Base-by-base conservation (phyloP, 1,140 invertebrate genomes). In the Zeugodacus cucurbitae region DNA sequence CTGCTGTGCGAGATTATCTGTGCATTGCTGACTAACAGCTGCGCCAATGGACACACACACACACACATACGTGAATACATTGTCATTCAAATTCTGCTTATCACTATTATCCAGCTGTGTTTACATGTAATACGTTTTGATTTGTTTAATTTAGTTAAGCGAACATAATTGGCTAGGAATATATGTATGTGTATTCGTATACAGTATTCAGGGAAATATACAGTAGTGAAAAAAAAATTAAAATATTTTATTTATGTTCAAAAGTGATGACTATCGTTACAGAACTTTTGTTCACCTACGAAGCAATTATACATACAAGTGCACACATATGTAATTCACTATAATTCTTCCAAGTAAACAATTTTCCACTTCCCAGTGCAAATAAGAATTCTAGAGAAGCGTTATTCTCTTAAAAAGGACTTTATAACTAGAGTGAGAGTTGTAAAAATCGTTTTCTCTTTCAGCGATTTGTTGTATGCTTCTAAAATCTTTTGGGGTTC, bases 61-160 rank as follows among this genome's bases (percentile, higher is more conserved):
- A 62, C 10, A 62, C n/a, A 26, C 1, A 62, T 26, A n/a, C n/a
- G 6, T n/a, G 11, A 0, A 54, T 17, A 3, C 20, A 54, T 54
- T 54, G 48, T 20, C 48, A 54, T 54, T 54, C 48, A 54, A 54
- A 54, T 86, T 20, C 29, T 37, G 32, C n/a, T 82, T 8, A 44
- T 20, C 26, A 22, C 44, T 54, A n/a, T n/a, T 54, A 54, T 20
- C 44, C 82, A 26, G 11, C 29, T 86, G 44, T 54, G 41, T 20
- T 26, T 48, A 64, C 22, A 34, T 44, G 57, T 64, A 87, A 87
- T 87, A 58, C 17, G 58, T 64, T 87, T 64, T 87, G 86, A 87
- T 87, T 64, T 59, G 58, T 22, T 87, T 87, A 87, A 87, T 87
- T 87, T 54, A 59, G 86, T 64, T 58, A 86, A 86, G 29, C 48